Base-by-base conservation (phyloP, 2,888 invertebrate species). In the Agonopterix heracliana region DNA sequence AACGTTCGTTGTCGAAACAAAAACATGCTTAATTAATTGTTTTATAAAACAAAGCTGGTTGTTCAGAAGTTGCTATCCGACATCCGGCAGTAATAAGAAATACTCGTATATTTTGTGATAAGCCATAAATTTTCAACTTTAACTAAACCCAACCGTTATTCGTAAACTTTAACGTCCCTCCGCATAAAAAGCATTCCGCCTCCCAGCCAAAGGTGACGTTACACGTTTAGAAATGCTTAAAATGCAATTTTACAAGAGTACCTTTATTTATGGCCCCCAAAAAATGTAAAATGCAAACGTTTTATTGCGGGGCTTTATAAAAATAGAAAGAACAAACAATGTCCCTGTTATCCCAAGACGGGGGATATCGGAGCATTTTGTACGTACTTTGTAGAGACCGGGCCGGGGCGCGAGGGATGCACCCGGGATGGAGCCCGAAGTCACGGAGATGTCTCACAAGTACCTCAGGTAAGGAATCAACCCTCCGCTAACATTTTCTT, bases 251-350 rank as follows among this genome's bases (percentile, higher is more conserved):
- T 81, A 82, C 77, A 72, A 71, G 74, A 74, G 75, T 63, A 74
- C 71, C 78, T 78, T 81, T 85, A 86, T 86, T 86, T 85, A 85
- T 85, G 81, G 72, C 71, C 81, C 75, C 78, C 78, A 79, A 80
- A 38, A 84, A 85, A 86, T 86, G 82, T 83, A 81, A 86, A 86
- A 85, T 83, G 79, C 81, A 81, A 85, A 85, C 81, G 78, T 87
- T 88, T 86, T 87, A 88, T 85, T 86, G 83, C 81, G 64, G 64
- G 75, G 80, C 79, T 81, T 78, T 83, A 75, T 78, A 82, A 82
- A 82, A 86, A 84, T 84, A 77, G 68, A 75, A 77, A 81, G 81
- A 83, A 85, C 86, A 87, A 88, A 87, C 83, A 86, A 83, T 79
- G 73, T 74, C 70, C 71, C 73, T 73, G 78, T 69, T 78, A 77